phyloP scores from a whole-genome alignment of 1,140 invertebrate genomes.

The Drosophila kurseongensis region DNA sequence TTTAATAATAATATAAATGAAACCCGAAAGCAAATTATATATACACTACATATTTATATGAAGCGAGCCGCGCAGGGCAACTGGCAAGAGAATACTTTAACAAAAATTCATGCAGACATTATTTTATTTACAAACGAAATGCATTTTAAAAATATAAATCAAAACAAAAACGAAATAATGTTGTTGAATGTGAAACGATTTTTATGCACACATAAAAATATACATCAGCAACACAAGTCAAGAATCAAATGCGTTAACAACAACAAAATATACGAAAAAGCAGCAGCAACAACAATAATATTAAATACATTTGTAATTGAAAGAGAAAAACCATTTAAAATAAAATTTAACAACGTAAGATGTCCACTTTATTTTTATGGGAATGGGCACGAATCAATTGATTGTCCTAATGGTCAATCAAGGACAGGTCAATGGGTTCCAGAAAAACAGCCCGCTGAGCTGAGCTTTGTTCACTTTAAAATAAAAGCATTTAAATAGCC shows the following conservation, averaged over 20 bases:
- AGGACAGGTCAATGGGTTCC: slow-evolving; percentile 13
- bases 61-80: slow-evolving; percentile 45
- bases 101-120: slow-evolving; percentile 64
- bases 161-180: slow-evolving; percentile 34
- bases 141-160: slow-evolving; percentile 62
- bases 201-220: slow-evolving; percentile 54
- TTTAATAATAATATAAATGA: slow-evolving; percentile 69
- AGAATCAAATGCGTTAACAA: slow-evolving; percentile 62
- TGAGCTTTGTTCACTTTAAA: slow-evolving; percentile 2
- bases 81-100: slow-evolving; percentile 67
- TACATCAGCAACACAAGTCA: slow-evolving; percentile 33
- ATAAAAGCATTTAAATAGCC: not conserved
- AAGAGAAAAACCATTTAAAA: slow-evolving; percentile 76
- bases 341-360: slow-evolving; percentile 78
- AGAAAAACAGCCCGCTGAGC: not conserved
- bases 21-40: slow-evolving; percentile 68
- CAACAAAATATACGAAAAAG: slow-evolving; percentile 46
- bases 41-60: slow-evolving; percentile 78
- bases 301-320: slow-evolving; percentile 83
- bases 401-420: slow-evolving; percentile 18
- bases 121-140: slow-evolving; percentile 75
- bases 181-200: slow-evolving; percentile 57
- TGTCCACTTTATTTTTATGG: slow-evolving; percentile 29
- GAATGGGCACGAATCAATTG: slow-evolving; percentile 10
- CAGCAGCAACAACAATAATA: slow-evolving; percentile 68